Percentiles rank a stretch among this genome's conserved stretches.
Evolutionary conservation across 2,797 vertebrate genomes (phyloP).

Genomic region (Aeoliscus strigatus): DNA sequence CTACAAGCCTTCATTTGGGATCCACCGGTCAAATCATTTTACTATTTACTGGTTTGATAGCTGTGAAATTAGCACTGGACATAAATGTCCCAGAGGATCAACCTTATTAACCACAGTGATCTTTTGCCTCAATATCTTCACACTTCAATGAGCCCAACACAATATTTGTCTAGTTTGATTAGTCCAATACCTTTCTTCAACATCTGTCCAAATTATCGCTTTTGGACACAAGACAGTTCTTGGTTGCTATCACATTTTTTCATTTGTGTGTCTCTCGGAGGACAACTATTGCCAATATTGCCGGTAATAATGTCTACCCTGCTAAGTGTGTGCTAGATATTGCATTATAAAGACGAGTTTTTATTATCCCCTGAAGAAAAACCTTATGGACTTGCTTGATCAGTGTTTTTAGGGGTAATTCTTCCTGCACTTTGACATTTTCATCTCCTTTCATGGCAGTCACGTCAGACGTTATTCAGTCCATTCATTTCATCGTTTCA

Average conservation of each 20-base stretch:
- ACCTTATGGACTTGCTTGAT: neutral
- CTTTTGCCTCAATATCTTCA: neutral
- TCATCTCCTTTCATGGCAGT: neutral
- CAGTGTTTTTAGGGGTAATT: neutral
- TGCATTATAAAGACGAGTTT: neutral
- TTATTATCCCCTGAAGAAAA: neutral
- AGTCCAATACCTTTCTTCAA: conserved; percentile 12
- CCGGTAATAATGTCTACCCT: neutral
- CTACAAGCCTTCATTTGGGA: too few species aligned
- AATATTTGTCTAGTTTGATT: conserved; percentile 7
- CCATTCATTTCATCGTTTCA: neutral
- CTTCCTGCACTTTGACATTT: conserved; percentile 1
- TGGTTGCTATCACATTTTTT: neutral
- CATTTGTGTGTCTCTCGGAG: neutral
- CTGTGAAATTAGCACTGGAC: too few species aligned
- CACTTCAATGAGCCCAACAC: conserved; percentile 7
- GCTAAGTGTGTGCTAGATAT: neutral
- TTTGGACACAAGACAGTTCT: conserved; percentile 3
- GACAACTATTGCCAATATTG: neutral
- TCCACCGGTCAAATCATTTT: too few species aligned
- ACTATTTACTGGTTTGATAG: too few species aligned
- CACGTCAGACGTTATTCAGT: neutral
- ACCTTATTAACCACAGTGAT: too few species aligned
- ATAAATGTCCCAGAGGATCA: conserved; percentile 5
- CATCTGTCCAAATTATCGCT: neutral